phyloP scores from a whole-genome alignment of 2,797 vertebrate genomes.

The Columba guinea region DNA sequence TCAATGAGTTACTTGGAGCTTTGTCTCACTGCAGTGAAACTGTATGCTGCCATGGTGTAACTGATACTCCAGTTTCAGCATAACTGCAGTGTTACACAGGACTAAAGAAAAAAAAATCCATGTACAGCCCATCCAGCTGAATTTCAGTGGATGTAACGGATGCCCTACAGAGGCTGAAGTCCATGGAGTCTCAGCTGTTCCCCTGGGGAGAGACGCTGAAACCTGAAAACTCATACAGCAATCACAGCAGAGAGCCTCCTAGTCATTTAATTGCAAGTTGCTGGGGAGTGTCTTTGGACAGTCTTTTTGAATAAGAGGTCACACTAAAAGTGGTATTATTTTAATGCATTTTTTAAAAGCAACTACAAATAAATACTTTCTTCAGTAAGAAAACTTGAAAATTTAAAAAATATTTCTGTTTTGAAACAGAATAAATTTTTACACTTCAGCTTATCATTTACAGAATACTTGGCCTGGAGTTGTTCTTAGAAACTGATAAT shows the following conservation, averaged over 20 bases:
- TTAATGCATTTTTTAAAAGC: neutral
- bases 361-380: neutral
- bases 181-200: neutral
- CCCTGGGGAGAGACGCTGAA: neutral
- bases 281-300: neutral
- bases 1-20: neutral
- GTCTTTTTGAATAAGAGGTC: neutral
- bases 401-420: neutral
- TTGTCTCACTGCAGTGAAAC: neutral
- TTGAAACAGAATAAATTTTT: neutral
- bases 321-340: neutral
- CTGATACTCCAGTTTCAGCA: fast-evolving
- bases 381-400: neutral
- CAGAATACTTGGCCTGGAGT: neutral
- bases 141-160: neutral
- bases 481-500: neutral
- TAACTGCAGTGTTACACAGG: neutral
- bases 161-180: neutral
- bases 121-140: neutral
- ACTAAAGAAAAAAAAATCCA: neutral
- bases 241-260: neutral
- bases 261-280: neutral
- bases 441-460: neutral
- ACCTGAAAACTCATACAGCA: neutral
- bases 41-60: neutral